Evolutionary conservation across 2,888 invertebrate genomes (phyloP).

Genomic region (Sylvicola cinctus): DNA sequence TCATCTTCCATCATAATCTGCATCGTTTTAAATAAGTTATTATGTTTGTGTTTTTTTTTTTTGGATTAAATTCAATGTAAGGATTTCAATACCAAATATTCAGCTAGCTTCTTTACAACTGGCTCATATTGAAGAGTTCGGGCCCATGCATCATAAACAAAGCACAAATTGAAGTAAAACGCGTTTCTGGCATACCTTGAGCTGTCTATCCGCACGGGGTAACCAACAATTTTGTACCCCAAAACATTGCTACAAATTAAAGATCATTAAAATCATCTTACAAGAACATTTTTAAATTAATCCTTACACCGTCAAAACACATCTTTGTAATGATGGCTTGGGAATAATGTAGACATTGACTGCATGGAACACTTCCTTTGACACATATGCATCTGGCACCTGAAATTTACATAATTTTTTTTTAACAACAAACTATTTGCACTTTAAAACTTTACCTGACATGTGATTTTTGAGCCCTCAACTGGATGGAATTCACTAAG

Average conservation of each 20-base stretch:
- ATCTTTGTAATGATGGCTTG: slow-evolving; percentile 74
- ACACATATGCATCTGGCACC: slow-evolving; percentile 79
- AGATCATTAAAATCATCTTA: not conserved
- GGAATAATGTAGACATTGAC: slow-evolving; percentile 90
- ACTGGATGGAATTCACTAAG: slow-evolving; percentile 56
- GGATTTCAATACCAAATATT: slow-evolving; percentile 50
- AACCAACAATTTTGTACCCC: slow-evolving; percentile 79
- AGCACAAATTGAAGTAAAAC: slow-evolving; percentile 88
- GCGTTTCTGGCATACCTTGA: slow-evolving; percentile 81
- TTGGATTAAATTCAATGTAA: too few species aligned
- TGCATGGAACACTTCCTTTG: slow-evolving; percentile 84
- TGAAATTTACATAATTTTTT: slow-evolving; percentile 19
- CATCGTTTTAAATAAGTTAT: not conserved
- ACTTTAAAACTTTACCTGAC: slow-evolving; percentile 37
- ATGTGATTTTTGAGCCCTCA: slow-evolving; percentile 66
- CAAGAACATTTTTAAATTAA: not conserved
- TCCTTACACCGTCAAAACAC: slow-evolving; percentile 76
- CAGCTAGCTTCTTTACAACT: slow-evolving; percentile 81
- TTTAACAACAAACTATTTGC: slow-evolving; percentile 1
- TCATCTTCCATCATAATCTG: slow-evolving; percentile 73
- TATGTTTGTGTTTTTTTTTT: slow-evolving; percentile 1
- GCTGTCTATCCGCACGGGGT: slow-evolving; percentile 75
- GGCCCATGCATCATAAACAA: slow-evolving; percentile 79
- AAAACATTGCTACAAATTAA: slow-evolving; percentile 29
- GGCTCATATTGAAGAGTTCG: slow-evolving; percentile 85